Evolutionary conservation across 2,888 invertebrate species (phyloP).

Genomic region (Hyppa rectilinea): DNA sequence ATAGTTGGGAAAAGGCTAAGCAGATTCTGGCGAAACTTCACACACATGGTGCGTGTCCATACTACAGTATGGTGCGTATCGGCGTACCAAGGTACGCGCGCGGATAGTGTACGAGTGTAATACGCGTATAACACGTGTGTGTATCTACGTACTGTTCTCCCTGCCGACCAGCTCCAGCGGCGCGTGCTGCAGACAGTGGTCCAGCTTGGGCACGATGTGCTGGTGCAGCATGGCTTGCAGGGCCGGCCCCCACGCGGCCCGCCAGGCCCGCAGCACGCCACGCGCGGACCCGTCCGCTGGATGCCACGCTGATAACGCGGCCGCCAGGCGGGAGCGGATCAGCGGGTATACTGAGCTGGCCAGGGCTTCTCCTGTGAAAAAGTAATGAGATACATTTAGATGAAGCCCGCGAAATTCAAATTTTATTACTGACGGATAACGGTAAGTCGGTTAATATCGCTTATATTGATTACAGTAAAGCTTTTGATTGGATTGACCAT

Average conservation of each 20-base stretch:
- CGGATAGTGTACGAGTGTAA: too few species aligned
- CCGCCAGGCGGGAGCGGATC: constrained; percentile 97
- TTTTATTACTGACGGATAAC: too few species aligned
- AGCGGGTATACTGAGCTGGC: constrained; percentile 94
- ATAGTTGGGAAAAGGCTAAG: too few species aligned
- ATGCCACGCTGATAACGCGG: constrained; percentile 98
- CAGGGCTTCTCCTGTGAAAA: constrained; percentile 82
- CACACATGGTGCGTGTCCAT: too few species aligned
- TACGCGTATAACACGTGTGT: too few species aligned
- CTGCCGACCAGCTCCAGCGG: constrained; percentile 82
- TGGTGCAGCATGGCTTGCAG: constrained; percentile 93
- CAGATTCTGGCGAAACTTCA: too few species aligned
- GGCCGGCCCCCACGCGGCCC: constrained; percentile 90
- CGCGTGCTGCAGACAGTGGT: constrained; percentile 91
- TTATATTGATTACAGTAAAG: too few species aligned
- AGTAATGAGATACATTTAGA: neutral
- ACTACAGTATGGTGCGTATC: too few species aligned
- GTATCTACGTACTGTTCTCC: constrained; percentile 82
- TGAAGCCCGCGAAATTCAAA: too few species aligned
- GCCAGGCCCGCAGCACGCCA: constrained; percentile 98
- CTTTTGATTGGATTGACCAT: too few species aligned
- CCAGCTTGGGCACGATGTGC: constrained; percentile 97
- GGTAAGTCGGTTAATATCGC: too few species aligned
- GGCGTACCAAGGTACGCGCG: too few species aligned
- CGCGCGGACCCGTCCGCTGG: constrained; percentile 98